A percentile compares a stretch with the other conserved stretches of the same genome.
Conservation (phyloP, 2,888 invertebrate species). For the Pantelozetes paolii region DNA sequence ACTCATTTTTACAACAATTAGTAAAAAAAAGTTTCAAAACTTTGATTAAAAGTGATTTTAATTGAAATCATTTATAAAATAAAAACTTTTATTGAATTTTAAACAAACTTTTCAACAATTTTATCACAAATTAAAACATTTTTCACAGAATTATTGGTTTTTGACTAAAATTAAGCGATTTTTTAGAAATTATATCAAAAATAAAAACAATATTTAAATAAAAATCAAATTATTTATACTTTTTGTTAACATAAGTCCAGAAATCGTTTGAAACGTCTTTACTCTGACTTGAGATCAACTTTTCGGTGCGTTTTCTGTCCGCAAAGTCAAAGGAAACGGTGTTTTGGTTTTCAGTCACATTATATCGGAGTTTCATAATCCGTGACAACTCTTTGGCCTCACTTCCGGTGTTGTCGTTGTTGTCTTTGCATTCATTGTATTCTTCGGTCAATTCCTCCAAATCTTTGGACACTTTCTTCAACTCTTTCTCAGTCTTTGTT, state of each 20-base stretch:
- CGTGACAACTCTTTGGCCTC: neutral
- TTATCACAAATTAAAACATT: no score
- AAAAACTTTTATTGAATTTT: no score
- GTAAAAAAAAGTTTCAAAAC: no score
- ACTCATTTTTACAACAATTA: no score
- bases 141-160: no score
- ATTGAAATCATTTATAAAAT: no score
- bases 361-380: neutral
- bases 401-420: neutral
- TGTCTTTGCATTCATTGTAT: neutral
- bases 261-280: neutral
- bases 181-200: neutral
- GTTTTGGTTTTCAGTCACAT: neutral
- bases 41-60: no score
- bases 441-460: neutral
- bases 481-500: neutral
- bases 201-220: neutral
- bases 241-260: conserved; percentile 10
- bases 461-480: neutral
- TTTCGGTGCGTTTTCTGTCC: conserved; percentile 3
- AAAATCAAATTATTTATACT: neutral
- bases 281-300: neutral
- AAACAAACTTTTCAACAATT: no score
- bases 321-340: neutral
- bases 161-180: no score